These are phyloP conservation scores for Embidobia sp. DNA, from an alignment of 2,888 invertebrate species.

Conservation along the genomic window DNA sequence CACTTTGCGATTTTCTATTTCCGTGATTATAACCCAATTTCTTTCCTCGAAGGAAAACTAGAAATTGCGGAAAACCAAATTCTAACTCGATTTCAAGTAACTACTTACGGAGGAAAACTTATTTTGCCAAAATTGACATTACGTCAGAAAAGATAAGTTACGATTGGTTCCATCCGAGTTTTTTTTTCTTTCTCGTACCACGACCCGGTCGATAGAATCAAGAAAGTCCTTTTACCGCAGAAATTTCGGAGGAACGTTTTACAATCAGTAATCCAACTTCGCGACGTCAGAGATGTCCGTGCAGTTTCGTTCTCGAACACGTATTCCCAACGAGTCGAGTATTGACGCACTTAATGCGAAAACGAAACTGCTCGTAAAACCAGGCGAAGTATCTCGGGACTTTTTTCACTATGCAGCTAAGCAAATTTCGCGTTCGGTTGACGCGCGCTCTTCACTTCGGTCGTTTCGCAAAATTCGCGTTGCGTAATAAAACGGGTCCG, in stretches of 20 bases:
- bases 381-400: neutral
- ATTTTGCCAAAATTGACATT: no score
- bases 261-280: conserved; percentile 53
- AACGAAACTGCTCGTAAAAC: neutral
- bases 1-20: no score
- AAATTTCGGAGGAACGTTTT: conserved; percentile 33
- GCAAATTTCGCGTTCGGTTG: no score
- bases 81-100: no score
- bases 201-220: conserved; percentile 1
- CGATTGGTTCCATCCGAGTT: conserved; percentile 8
- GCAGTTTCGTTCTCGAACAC: no score
- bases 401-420: no score
- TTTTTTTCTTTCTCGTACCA: neutral
- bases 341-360: no score
- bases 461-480: conserved; percentile 2
- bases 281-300: conserved; percentile 15
- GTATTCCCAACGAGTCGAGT: no score
- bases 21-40: no score
- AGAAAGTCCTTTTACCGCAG: conserved; percentile 20
- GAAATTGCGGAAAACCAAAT: no score
- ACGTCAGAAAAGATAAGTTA: neutral
- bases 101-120: no score
- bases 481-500: conserved; percentile 20
- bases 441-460: conserved; percentile 1
- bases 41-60: no score